phyloP scores from a whole-genome alignment of 2,888 invertebrate genomes.

The Agrotis segetum region DNA sequence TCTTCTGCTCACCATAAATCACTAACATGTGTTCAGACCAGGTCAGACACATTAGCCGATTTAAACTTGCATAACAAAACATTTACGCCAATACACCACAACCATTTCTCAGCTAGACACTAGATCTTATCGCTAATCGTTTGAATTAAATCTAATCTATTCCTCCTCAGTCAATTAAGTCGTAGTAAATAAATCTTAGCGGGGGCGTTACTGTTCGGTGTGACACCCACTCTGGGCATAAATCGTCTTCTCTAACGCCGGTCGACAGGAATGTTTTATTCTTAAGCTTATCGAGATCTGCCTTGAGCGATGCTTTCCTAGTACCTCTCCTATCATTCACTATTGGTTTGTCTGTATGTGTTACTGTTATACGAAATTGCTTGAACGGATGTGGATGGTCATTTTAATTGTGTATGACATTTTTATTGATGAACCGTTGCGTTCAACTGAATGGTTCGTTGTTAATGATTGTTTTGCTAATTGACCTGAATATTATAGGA shows the following conservation, averaged over 20 bases:
- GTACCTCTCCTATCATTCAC: slow-evolving; percentile 52
- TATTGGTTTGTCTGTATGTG: slow-evolving; percentile 47
- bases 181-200: slow-evolving; percentile 60
- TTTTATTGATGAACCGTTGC: slow-evolving; percentile 4
- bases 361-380: slow-evolving; percentile 31
- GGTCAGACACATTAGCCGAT: slow-evolving; percentile 2
- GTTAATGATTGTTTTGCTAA: slow-evolving; percentile 10
- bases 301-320: slow-evolving; percentile 48
- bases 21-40: slow-evolving; percentile 1
- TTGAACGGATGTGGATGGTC: slow-evolving; percentile 44
- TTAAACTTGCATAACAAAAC: slow-evolving; percentile 23
- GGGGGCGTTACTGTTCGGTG: slow-evolving; percentile 62
- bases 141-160: slow-evolving; percentile 51
- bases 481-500: not conserved
- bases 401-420: slow-evolving; percentile 41
- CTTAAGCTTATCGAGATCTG: slow-evolving; percentile 57
- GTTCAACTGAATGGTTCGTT: slow-evolving; percentile 1
- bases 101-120: slow-evolving; percentile 46
- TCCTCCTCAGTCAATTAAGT: slow-evolving; percentile 60
- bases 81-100: slow-evolving; percentile 33
- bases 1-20: not conserved
- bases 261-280: slow-evolving; percentile 59
- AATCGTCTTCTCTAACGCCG: slow-evolving; percentile 56
- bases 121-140: slow-evolving; percentile 55
- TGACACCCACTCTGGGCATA: slow-evolving; percentile 63